These are phyloP conservation scores for Salarias fasciatus DNA, from an alignment of 2,797 vertebrate species.

Conservation along the genomic window DNA sequence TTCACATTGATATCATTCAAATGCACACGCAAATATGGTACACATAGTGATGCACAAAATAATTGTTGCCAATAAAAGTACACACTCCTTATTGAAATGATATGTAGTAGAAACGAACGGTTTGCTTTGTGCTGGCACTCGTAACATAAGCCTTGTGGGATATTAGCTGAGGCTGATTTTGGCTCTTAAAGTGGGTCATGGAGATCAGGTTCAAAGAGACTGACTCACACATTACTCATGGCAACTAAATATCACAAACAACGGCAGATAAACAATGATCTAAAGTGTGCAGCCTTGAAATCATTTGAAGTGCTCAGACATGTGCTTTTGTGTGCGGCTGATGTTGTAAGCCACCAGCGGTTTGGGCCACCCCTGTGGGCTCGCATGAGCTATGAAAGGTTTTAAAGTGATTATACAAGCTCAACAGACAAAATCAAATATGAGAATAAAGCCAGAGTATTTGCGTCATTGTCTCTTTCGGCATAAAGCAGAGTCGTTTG, in stretches of 20 bases:
- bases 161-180: slow-evolving; percentile 43
- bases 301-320: slow-evolving; percentile 33
- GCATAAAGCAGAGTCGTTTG: background rate
- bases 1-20: background rate
- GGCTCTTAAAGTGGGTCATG: slow-evolving; percentile 51
- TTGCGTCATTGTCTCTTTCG: background rate
- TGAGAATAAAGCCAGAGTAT: background rate
- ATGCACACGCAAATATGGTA: slow-evolving; percentile 2
- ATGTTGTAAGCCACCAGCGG: slow-evolving; percentile 20
- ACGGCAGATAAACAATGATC: slow-evolving; percentile 42
- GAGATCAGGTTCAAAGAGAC: slow-evolving; percentile 53
- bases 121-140: slow-evolving; percentile 4
- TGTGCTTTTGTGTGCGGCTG: slow-evolving; percentile 22
- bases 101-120: slow-evolving; percentile 22
- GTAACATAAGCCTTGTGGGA: slow-evolving; percentile 36
- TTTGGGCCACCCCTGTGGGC: slow-evolving; percentile 23
- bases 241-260: slow-evolving; percentile 42
- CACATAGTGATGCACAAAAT: too few relatives aligned
- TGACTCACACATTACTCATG: slow-evolving; percentile 52
- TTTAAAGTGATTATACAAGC: slow-evolving; percentile 25
- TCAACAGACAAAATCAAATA: slow-evolving; percentile 14
- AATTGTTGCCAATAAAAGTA: slow-evolving; percentile 24
- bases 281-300: slow-evolving; percentile 17
- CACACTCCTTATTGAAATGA: slow-evolving; percentile 15
- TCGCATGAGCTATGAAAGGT: slow-evolving; percentile 21